Percentiles rank a stretch among this genome's conserved stretches.
phyloP scores from a whole-genome alignment of 2,797 vertebrate species.

The Falco novaeseelandiae region DNA sequence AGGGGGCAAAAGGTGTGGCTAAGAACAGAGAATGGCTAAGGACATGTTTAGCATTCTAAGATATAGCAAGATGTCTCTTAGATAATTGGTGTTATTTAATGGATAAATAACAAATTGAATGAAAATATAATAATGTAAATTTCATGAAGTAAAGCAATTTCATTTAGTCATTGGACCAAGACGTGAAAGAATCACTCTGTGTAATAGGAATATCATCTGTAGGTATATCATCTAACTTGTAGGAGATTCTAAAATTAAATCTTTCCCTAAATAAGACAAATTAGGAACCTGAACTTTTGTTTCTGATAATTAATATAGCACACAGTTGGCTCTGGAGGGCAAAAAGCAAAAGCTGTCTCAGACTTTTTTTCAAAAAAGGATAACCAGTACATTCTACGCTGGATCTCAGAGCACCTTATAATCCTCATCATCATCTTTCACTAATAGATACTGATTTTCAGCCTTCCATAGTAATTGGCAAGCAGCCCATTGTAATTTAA shows the following conservation, averaged over 20 bases:
- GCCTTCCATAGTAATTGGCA: neutral
- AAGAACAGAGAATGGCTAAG: neutral
- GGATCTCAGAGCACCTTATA: neutral
- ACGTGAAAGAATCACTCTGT: neutral
- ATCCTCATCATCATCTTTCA: neutral
- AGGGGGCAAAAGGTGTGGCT: neutral
- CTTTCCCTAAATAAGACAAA: neutral
- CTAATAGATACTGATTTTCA: neutral
- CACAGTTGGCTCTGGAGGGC: neutral
- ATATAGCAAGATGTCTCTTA: neutral
- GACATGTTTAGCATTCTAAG: neutral
- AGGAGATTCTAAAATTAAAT: neutral
- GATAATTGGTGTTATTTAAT: neutral
- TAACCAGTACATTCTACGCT: neutral
- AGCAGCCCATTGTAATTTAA: neutral
- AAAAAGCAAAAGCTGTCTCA: neutral
- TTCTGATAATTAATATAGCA: neutral
- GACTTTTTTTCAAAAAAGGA: neutral
- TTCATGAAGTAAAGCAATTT: slow-evolving; percentile 1
- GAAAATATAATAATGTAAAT: neutral
- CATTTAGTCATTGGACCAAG: neutral
- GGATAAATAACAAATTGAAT: neutral
- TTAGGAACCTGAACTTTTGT: neutral
- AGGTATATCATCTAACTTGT: neutral
- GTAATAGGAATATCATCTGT: neutral